These are phyloP conservation scores for Chironomus striatipennis DNA, from an alignment of 1,140 invertebrate species.

Conservation along the genomic window DNA sequence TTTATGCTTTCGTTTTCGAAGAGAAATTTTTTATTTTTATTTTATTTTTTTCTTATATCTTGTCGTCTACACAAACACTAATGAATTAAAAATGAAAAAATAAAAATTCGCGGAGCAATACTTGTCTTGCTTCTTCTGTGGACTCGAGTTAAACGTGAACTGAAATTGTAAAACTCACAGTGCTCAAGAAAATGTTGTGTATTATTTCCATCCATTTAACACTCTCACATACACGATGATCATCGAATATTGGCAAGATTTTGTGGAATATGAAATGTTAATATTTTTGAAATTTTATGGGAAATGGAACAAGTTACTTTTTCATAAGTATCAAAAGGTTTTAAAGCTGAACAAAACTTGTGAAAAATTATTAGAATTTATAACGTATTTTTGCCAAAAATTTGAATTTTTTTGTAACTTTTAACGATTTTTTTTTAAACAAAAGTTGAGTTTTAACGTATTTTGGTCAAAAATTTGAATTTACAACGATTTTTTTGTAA, in stretches of 20 bases:
- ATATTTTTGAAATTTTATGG: neutral
- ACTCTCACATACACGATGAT: neutral
- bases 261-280: neutral
- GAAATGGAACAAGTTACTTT: neutral
- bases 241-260: neutral
- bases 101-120: neutral
- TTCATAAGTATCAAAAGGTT: too few relatives aligned
- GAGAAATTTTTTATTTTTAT: neutral
- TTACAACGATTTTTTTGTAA: too few relatives aligned
- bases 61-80: neutral
- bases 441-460: too few relatives aligned
- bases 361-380: too few relatives aligned
- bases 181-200: neutral
- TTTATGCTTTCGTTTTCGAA: conserved; percentile 3
- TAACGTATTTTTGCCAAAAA: too few relatives aligned
- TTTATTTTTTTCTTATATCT: too few relatives aligned
- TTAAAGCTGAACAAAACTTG: too few relatives aligned
- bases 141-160: neutral
- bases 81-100: neutral
- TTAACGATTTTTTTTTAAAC: too few relatives aligned
- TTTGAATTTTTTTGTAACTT: too few relatives aligned
- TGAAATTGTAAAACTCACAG: neutral
- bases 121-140: neutral
- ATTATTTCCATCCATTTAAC: neutral
- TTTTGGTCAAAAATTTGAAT: too few relatives aligned